Conservation (phyloP, 2,888 invertebrate species). For the Drosophila pegasa region DNA sequence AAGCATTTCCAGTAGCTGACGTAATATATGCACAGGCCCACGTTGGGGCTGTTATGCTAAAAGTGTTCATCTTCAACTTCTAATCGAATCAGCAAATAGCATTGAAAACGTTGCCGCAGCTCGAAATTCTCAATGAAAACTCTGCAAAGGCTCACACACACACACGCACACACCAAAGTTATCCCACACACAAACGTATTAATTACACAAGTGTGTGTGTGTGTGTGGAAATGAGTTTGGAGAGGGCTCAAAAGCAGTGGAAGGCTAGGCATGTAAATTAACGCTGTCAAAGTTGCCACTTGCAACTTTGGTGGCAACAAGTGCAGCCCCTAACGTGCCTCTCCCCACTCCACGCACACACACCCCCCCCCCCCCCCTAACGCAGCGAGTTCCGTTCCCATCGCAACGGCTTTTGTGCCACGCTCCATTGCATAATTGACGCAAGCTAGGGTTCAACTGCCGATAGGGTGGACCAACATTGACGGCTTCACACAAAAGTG, state of each 20-base stretch:
- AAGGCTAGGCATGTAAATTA: conserved; percentile 43
- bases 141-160: conserved; percentile 1
- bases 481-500: conserved; percentile 47
- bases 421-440: conserved; percentile 51
- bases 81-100: conserved; percentile 47
- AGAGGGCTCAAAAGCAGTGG: conserved; percentile 9
- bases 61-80: conserved; percentile 30
- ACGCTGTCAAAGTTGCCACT: conserved; percentile 50
- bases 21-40: conserved; percentile 1
- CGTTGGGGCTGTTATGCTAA: neutral
- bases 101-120: conserved; percentile 19
- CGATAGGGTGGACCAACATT: conserved; percentile 22
- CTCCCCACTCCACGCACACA: neutral
- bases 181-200: conserved; percentile 45
- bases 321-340: conserved; percentile 40
- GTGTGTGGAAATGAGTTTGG: conserved; percentile 27
- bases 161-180: conserved; percentile 24
- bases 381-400: neutral
- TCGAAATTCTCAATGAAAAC: conserved; percentile 13
- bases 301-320: conserved; percentile 49
- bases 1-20: neutral
- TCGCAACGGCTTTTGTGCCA: neutral
- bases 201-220: conserved; percentile 39
- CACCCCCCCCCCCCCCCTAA: neutral
- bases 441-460: conserved; percentile 24